These are phyloP conservation scores for Orthonevra nobilis DNA, from an alignment of 2,888 invertebrate genomes.

Conservation along the genomic window DNA sequence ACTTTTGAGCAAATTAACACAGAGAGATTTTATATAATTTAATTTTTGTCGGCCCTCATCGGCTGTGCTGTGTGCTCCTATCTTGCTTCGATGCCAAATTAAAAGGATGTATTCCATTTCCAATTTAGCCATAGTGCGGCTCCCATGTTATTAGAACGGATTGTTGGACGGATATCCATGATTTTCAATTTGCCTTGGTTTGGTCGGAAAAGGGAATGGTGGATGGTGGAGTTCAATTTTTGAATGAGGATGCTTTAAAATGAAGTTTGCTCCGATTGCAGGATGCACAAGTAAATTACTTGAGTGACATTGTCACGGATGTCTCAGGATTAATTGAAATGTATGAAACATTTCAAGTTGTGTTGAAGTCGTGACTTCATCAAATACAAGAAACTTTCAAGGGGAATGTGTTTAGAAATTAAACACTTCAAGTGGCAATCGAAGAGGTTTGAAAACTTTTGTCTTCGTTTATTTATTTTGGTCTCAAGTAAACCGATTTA, in stretches of 20 bases:
- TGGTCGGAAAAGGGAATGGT: neutral
- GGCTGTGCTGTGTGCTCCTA: too few relatives aligned
- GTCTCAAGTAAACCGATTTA: too few relatives aligned
- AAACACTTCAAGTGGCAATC: too few relatives aligned
- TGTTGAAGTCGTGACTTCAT: too few relatives aligned
- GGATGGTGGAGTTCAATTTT: slow-evolving; percentile 8
- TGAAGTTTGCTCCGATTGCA: slow-evolving; percentile 29
- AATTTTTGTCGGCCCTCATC: slow-evolving; percentile 7
- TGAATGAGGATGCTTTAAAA: neutral
- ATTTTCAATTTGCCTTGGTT: slow-evolving; percentile 54
- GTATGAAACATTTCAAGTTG: too few relatives aligned
- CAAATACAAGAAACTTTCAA: too few relatives aligned
- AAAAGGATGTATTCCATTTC: slow-evolving; percentile 57
- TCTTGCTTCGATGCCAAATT: slow-evolving; percentile 31
- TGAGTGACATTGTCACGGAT: slow-evolving; percentile 34
- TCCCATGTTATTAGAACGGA: slow-evolving; percentile 14
- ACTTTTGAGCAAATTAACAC: slow-evolving; percentile 2
- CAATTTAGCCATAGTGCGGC: slow-evolving; percentile 32
- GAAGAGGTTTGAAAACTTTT: too few relatives aligned
- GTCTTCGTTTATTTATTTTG: too few relatives aligned
- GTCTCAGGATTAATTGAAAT: too few relatives aligned
- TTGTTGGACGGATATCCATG: slow-evolving; percentile 45
- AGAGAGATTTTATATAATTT: slow-evolving; percentile 64
- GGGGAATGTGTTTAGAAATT: too few relatives aligned
- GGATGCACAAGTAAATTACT: slow-evolving; percentile 54